Base-by-base conservation (phyloP, 2,113 vertebrate species). In the Acanthisitta chloris region DNA sequence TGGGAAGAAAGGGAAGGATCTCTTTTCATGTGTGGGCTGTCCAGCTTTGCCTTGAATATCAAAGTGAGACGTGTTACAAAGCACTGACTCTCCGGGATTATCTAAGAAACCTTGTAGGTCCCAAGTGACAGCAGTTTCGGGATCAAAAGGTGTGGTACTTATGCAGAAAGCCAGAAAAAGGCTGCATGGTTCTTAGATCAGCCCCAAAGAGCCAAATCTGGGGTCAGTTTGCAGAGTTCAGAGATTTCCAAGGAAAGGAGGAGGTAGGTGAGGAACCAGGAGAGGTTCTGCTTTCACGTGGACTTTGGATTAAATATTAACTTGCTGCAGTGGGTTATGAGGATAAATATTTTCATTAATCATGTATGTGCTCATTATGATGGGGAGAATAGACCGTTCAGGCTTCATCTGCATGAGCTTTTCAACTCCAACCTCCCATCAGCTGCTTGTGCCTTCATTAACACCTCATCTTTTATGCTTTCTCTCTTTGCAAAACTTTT, bases 271-370 rank as follows among this genome's bases (percentile, higher is more conserved):
- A 82, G 78, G 71, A 82, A 23, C 8, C 59, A 55, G 76, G 66
- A 90, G 83, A 74, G 73, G 51, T 0, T 87, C 64, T 29, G 79
- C 73, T 90, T 84, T 40, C 80, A 51, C 65, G 3, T 58, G 69
- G 84, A 40, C n/a, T 85, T 73, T 77, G 92, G 95, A 97, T 97
- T 97, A 96, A 97, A 97, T 96, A 96, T 96, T 97, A 96, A 96
- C 88, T 95, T 12, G 3, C 92, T 95, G 70, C 65, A 74, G 71
- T 64, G 94, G 80, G 87, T 90, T 88, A 81, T 0, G 54, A 93
- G 90, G 93, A 96, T 94, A 97, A 97, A 93, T 87, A 97, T 79
- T 95, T 61, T 79, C 86, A 95, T 97, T 95, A 97, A 97, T 97
- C 93, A 94, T 96, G 94, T 24, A 96, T 95, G 86, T 82, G 92